Evolutionary conservation across 1,140 invertebrate genomes (phyloP).

Genomic region (Ladona fulva): DNA sequence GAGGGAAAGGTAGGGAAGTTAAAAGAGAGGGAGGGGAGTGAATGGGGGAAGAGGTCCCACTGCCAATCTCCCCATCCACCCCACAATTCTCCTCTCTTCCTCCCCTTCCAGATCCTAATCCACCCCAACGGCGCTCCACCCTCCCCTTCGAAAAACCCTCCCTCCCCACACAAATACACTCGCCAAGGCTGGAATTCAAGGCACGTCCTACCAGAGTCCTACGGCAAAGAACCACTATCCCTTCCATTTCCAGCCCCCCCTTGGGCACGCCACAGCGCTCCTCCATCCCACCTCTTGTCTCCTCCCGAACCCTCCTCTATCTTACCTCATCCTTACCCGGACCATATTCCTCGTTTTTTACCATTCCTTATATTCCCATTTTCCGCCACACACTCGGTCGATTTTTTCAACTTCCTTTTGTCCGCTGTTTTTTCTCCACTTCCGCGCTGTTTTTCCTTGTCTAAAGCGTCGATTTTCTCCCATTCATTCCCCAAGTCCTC

Average conservation of each 20-base stretch:
- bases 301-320: not conserved
- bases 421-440: too few relatives aligned
- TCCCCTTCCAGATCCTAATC: not conserved
- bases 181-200: not conserved
- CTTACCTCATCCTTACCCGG: not conserved
- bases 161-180: not conserved
- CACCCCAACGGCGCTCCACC: not conserved
- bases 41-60: not conserved
- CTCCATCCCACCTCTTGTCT: not conserved
- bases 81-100: not conserved
- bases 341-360: not conserved
- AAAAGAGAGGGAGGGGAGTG: not conserved
- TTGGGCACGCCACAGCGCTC: not conserved
- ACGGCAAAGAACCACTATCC: slow-evolving; percentile 7
- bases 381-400: not conserved
- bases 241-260: not conserved
- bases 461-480: too few relatives aligned
- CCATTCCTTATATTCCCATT: not conserved
- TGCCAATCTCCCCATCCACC: not conserved
- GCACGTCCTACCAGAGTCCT: not conserved
- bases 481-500: too few relatives aligned
- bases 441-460: too few relatives aligned
- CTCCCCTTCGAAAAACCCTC: not conserved
- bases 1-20: not conserved
- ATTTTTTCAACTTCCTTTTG: too few relatives aligned